Evolutionary conservation across 64 coral and sea anemone genomes (phyloP).

Genomic region (Orbicella faveolata): DNA sequence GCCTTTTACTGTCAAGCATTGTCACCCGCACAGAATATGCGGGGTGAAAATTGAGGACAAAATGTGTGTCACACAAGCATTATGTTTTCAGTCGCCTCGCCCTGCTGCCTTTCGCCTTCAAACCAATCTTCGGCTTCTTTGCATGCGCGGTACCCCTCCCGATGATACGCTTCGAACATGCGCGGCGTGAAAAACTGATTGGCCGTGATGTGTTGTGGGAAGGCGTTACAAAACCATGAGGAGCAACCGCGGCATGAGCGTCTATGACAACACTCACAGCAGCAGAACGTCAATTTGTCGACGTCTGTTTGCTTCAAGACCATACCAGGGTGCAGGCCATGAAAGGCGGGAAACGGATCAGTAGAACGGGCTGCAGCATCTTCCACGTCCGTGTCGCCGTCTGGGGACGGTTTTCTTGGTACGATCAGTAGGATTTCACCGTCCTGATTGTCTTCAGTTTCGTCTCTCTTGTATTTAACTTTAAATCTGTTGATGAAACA

Average conservation of each 20-base stretch:
- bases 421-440: slow-evolving; percentile 65
- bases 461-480: slow-evolving; percentile 60
- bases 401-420: slow-evolving; percentile 29
- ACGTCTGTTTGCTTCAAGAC: slow-evolving; percentile 29
- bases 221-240: slow-evolving; percentile 24
- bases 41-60: no score
- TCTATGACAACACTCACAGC: slow-evolving; percentile 60
- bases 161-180: background rate
- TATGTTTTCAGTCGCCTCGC: background rate
- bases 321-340: slow-evolving; percentile 21
- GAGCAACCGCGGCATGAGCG: slow-evolving; percentile 14
- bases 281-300: slow-evolving; percentile 66
- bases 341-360: slow-evolving; percentile 1
- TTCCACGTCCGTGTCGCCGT: slow-evolving; percentile 10
- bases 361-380: slow-evolving; percentile 9
- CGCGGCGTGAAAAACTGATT: slow-evolving; percentile 34
- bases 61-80: background rate
- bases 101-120: background rate
- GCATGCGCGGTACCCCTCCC: slow-evolving; percentile 30
- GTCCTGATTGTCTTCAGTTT: slow-evolving; percentile 10
- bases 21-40: no score
- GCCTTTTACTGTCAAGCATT: no score
- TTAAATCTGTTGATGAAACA: slow-evolving; percentile 28
- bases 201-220: slow-evolving; percentile 44
- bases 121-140: slow-evolving; percentile 1